phyloP scores from a whole-genome alignment of 2,888 invertebrate genomes.

The Acanthosoma haemorrhoidale region DNA sequence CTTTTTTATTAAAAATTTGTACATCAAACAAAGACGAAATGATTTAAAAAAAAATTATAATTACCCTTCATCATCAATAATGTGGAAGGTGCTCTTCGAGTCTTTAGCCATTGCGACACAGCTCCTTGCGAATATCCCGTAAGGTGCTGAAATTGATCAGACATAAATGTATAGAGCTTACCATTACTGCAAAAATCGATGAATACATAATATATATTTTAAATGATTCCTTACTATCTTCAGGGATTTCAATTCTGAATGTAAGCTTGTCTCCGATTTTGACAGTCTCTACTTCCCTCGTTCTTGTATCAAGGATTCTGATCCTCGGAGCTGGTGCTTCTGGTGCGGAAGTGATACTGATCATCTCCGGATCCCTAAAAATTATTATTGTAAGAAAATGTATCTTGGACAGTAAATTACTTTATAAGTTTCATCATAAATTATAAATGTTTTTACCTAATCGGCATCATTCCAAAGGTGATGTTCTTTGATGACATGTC shows the following conservation, averaged over 20 bases:
- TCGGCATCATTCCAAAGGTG: slow-evolving; percentile 96
- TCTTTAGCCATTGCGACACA: slow-evolving; percentile 97
- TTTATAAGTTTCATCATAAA: neutral
- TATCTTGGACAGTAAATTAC: neutral
- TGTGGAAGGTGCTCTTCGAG: slow-evolving; percentile 91
- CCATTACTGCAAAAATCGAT: neutral
- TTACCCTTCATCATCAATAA: slow-evolving; percentile 89
- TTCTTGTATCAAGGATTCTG: slow-evolving; percentile 78
- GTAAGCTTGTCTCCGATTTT: slow-evolving; percentile 90
- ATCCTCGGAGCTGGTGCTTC: slow-evolving; percentile 92
- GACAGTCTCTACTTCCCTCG: slow-evolving; percentile 87
- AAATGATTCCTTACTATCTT: slow-evolving; percentile 82
- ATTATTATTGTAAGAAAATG: neutral
- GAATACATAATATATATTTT: neutral
- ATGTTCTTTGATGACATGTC: slow-evolving; percentile 95
- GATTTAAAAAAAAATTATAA: slow-evolving; percentile 39
- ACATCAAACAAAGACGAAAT: neutral
- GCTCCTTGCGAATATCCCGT: slow-evolving; percentile 90
- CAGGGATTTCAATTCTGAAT: slow-evolving; percentile 92
- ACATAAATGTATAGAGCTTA: neutral
- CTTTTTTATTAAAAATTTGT: neutral
- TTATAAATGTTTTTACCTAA: slow-evolving; percentile 57
- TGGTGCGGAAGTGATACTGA: slow-evolving; percentile 89
- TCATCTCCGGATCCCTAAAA: slow-evolving; percentile 85
- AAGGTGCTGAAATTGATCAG: slow-evolving; percentile 64